Base-by-base conservation (phyloP, 1,140 invertebrate genomes). In the Drosophila repletoides region DNA sequence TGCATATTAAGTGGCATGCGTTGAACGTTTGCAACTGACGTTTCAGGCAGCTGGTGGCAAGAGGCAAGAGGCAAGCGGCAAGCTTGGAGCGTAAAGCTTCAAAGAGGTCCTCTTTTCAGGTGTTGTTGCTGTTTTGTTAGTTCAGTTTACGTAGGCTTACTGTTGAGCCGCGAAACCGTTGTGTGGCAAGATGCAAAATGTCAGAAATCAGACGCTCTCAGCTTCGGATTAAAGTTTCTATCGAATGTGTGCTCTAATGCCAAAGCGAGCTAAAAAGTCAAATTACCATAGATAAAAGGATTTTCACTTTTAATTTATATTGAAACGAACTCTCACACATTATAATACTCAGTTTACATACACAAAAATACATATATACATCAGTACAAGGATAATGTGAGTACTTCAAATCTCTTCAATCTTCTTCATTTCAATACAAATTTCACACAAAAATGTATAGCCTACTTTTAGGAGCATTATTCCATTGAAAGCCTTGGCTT, bases 1-100 rank as follows among this genome's bases (percentile, higher is more conserved):
- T 83, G 79, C 79, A 83, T 83, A 84, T 86, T 83, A 83, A 83
- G 79, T 83, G 79, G 65, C 79, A 77, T 84, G 79, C 74, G 77
- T 79, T 74, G 64, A 59, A 33, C 69, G 45, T 56, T 58, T 60
- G 58, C 31, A 63, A 56, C 26, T 59, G 66, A 45, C 58, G 45
- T n/a, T n/a, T n/a, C n/a, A n/a, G n/a, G n/a, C n/a, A n/a, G n/a
- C n/a, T n/a, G n/a, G n/a, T n/a, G n/a, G n/a, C 14, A 29, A 56
- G 40, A 34, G 29, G n/a, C 24, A 41, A n/a, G n/a, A n/a, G n/a
- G n/a, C n/a, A n/a, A n/a, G n/a, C n/a, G n/a, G n/a, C n/a, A n/a
- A n/a, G n/a, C n/a, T n/a, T n/a, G n/a, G n/a, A n/a, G n/a, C n/a
- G n/a, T n/a, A n/a, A n/a, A n/a, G n/a, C n/a, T n/a, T n/a, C n/a